Evolutionary conservation across 1,140 invertebrate genomes (phyloP).

Genomic region (Drosophila leontia): DNA sequence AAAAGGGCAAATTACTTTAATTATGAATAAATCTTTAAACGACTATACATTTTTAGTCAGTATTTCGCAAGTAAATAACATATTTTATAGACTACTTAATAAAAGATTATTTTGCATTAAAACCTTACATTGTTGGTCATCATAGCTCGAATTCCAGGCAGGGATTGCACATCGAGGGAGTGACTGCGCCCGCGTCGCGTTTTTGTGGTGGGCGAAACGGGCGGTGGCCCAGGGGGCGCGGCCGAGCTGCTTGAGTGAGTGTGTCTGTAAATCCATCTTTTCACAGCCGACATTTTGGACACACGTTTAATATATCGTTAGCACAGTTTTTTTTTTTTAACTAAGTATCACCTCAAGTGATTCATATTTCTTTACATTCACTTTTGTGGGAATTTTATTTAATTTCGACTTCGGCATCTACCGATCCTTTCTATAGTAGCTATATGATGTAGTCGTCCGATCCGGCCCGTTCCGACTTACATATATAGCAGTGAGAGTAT

Average conservation of each 20-base stretch:
- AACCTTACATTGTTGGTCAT: conserved; percentile 62
- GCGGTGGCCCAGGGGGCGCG: conserved; percentile 56
- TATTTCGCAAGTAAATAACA: background rate
- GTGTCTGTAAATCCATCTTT: conserved; percentile 86
- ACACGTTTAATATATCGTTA: conserved; percentile 5
- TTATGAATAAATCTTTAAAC: too few species aligned
- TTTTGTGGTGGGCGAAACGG: conserved; percentile 69
- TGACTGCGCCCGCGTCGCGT: conserved; percentile 87
- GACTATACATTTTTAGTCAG: too few species aligned
- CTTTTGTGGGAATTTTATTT: background rate
- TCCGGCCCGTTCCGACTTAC: too few species aligned
- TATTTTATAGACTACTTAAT: background rate
- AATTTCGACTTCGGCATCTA: background rate
- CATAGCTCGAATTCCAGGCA: conserved; percentile 89
- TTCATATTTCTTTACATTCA: conserved; percentile 16
- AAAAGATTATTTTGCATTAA: background rate
- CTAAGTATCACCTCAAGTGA: conserved; percentile 19
- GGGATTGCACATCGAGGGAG: conserved; percentile 90
- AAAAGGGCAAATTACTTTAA: too few species aligned
- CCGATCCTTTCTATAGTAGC: too few species aligned
- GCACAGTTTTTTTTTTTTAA: background rate
- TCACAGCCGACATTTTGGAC: conserved; percentile 87
- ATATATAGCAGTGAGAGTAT: too few species aligned
- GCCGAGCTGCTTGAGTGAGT: conserved; percentile 86
- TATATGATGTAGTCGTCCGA: too few species aligned